These are phyloP conservation scores for Channa striata DNA, from an alignment of 2,797 vertebrate genomes.

Conservation along the genomic window DNA sequence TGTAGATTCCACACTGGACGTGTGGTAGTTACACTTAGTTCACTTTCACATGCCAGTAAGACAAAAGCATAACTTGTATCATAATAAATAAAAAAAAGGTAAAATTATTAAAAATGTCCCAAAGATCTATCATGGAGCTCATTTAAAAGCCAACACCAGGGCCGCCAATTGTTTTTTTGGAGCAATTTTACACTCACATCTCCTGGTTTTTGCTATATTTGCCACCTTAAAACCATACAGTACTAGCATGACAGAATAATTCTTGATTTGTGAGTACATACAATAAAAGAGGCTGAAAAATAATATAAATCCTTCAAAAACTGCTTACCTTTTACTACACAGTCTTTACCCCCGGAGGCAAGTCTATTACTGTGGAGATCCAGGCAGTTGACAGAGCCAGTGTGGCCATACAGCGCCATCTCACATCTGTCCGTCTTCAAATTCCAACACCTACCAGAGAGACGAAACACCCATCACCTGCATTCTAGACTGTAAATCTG, in stretches of 20 bases:
- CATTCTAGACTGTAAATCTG: accelerated
- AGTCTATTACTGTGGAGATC: constrained; percentile 81
- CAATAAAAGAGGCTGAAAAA: no score
- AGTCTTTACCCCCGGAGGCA: constrained; percentile 89
- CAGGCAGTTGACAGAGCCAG: constrained; percentile 85
- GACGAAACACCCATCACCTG: background rate
- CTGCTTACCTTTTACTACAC: constrained; percentile 87
- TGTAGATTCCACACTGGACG: constrained; percentile 88
- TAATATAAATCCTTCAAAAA: background rate
- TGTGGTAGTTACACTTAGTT: background rate
- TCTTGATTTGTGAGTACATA: no score
- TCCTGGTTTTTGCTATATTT: background rate
- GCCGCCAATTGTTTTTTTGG: no score
- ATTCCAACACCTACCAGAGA: constrained; percentile 87
- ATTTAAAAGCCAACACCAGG: no score
- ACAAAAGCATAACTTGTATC: no score
- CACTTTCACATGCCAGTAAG: background rate
- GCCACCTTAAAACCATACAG: background rate
- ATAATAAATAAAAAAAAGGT: no score
- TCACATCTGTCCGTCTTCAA: constrained; percentile 82
- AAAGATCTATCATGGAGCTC: no score
- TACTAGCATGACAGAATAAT: background rate
- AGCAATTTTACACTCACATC: no score
- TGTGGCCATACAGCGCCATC: constrained; percentile 86
- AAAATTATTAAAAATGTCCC: no score